These are phyloP conservation scores for Laticauda colubrina DNA, from an alignment of 2,113 vertebrate genomes.

Conservation along the genomic window DNA sequence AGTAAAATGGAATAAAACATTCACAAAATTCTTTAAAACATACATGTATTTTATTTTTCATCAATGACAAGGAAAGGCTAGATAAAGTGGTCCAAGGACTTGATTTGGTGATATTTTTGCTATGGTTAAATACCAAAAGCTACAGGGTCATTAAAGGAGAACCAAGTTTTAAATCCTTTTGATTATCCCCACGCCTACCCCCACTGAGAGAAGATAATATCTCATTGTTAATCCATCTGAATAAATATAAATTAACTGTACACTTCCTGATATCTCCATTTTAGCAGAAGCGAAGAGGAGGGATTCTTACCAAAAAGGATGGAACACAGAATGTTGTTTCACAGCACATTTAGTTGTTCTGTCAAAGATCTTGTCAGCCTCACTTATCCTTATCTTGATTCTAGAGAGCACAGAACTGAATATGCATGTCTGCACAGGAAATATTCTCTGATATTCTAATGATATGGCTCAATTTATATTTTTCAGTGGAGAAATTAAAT, in stretches of 20 bases:
- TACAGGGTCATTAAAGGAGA: constrained; percentile 32
- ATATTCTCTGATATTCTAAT: constrained; percentile 40
- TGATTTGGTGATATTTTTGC: background rate
- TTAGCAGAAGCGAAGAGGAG: constrained; percentile 63
- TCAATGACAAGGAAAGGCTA: background rate
- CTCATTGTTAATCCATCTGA: constrained; percentile 77
- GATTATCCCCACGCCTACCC: constrained; percentile 45
- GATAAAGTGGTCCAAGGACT: background rate
- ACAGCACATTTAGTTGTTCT: constrained; percentile 54
- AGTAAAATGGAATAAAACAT: background rate
- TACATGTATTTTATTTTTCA: background rate
- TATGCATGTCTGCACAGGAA: constrained; percentile 26
- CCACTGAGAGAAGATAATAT: constrained; percentile 66
- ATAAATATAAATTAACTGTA: constrained; percentile 78
- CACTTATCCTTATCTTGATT: constrained; percentile 45
- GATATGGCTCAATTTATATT: background rate
- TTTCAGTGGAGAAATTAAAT: background rate
- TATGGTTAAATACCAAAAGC: constrained; percentile 30
- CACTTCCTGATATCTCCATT: constrained; percentile 54
- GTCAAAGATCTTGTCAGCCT: constrained; percentile 67
- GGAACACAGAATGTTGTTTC: constrained; percentile 62
- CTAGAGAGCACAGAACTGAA: constrained; percentile 16
- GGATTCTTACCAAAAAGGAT: constrained; percentile 57
- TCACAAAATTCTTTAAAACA: background rate
- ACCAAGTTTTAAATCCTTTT: constrained; percentile 65